Base-by-base conservation (phyloP, 1,140 invertebrate species). In the Calosoma granatense region DNA sequence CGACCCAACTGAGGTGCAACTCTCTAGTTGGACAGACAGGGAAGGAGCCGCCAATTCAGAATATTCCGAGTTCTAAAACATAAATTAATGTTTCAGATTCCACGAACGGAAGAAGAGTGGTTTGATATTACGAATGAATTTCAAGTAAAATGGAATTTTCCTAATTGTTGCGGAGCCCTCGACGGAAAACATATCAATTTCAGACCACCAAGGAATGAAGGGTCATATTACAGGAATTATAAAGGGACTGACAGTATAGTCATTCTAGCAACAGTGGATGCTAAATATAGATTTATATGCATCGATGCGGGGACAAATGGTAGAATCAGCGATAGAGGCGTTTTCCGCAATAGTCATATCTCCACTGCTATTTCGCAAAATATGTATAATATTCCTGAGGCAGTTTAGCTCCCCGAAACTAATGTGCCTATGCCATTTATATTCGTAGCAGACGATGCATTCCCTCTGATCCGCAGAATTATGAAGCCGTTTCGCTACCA, bases 201-300 rank as follows among this genome's bases (percentile, higher is more conserved):
- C 11, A 22, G 61, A 58, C 20, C 58, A 19, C 51, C 60, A 9
- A 21, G 26, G 26, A 36, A 53, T 9, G 20, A 59, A 2, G 70
- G 72, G 15, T 62, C 65, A 1, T 30, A 58, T 14, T 76, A 61
- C 61, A 70, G 63, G 52, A 77, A 76, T 57, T 73, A 76, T 52
- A 77, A 75, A 54, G 54, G 64, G 12, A 63, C 56, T 26, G 73
- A 68, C 55, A 71, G 69, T 47, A 65, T 75, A 36, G 70, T 77
- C 3, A 61, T 76, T 22, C 59, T 76, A 11, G 75, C 68, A 11
- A 41, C 70, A 1, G 64, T 66, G 47, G 71, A 76, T 64, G 67
- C 65, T 1, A 63, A 74, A 21, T 75, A 70, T 56, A 60, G 61
- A 41, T 75, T 76, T 58, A 64, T 62, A 6, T 58, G 64, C 20